A percentile compares a stretch with the other conserved stretches of the same genome.
phyloP scores from a whole-genome alignment of 1,140 invertebrate species.

The Rhynchophorus ferrugineus region DNA sequence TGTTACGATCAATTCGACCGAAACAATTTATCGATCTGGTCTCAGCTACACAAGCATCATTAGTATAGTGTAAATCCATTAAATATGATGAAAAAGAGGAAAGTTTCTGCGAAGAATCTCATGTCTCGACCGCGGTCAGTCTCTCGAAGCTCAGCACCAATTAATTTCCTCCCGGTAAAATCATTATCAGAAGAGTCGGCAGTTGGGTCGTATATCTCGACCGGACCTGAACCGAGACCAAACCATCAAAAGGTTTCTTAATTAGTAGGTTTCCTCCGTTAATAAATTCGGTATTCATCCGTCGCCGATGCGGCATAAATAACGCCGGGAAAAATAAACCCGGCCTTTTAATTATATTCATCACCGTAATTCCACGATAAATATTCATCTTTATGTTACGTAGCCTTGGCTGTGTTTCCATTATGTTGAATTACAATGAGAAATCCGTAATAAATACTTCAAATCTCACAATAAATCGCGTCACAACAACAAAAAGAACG shows the following conservation, averaged over 20 bases:
- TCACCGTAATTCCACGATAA: slow-evolving; percentile 26
- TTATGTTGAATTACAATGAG: slow-evolving; percentile 31
- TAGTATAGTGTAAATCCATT: too few relatives aligned
- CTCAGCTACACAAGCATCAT: too few relatives aligned
- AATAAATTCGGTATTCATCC: slow-evolving; percentile 21
- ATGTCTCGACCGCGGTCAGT: too few relatives aligned
- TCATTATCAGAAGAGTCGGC: background rate
- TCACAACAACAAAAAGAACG: slow-evolving; percentile 29
- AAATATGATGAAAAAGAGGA: too few relatives aligned
- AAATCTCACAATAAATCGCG: slow-evolving; percentile 33
- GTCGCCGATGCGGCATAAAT: slow-evolving; percentile 19
- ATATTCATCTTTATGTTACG: slow-evolving; percentile 29
- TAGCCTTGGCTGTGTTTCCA: slow-evolving; percentile 27
- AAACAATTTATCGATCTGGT: too few relatives aligned
- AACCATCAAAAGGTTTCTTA: slow-evolving; percentile 13
- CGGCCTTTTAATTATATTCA: slow-evolving; percentile 26
- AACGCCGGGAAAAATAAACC: slow-evolving; percentile 17
- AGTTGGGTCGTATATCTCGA: background rate
- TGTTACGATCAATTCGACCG: too few relatives aligned
- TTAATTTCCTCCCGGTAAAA: background rate
- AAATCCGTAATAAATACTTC: slow-evolving; percentile 34
- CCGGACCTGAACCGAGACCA: slow-evolving; percentile 1
- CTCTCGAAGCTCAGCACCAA: too few relatives aligned
- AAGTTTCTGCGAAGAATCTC: too few relatives aligned
- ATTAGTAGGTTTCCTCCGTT: slow-evolving; percentile 21